A percentile compares a stretch with the other conserved stretches of the same genome.
These are phyloP conservation scores for Strigamia transsilvanica DNA, from an alignment of 2,888 invertebrate genomes.

Conservation along the genomic window DNA sequence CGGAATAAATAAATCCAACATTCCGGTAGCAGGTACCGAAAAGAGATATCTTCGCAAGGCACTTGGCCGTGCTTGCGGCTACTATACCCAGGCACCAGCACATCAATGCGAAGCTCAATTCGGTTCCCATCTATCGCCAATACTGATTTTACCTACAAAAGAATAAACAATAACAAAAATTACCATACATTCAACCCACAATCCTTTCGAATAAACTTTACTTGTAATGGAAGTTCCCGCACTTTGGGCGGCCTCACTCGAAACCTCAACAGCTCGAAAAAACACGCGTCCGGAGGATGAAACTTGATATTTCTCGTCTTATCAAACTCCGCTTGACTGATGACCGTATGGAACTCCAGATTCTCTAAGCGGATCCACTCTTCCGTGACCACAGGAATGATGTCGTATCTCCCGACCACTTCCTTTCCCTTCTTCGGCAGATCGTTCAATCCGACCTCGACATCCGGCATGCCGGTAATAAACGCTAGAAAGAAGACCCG, in stretches of 20 bases:
- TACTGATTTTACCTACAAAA: constrained; percentile 57
- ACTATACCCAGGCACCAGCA: constrained; percentile 95
- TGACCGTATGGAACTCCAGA: constrained; percentile 92
- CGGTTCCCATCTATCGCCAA: constrained; percentile 64
- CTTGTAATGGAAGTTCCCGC: constrained; percentile 94
- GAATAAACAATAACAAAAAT: constrained; percentile 53
- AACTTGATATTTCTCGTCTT: constrained; percentile 64
- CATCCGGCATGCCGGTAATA: constrained; percentile 93
- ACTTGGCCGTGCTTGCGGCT: constrained; percentile 94
- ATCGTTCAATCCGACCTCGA: constrained; percentile 97
- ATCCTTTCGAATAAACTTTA: constrained; percentile 68
- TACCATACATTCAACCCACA: too few species aligned
- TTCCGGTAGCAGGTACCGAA: constrained; percentile 97
- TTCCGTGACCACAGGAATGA: constrained; percentile 97
- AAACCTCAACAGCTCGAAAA: constrained; percentile 95
- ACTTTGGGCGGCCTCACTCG: constrained; percentile 93
- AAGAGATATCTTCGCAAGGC: constrained; percentile 96
- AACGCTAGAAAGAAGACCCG: constrained; percentile 96
- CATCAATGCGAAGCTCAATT: constrained; percentile 94
- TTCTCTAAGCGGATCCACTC: constrained; percentile 98
- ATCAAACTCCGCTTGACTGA: constrained; percentile 90
- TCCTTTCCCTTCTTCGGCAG: constrained; percentile 97
- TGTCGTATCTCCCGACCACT: constrained; percentile 98
- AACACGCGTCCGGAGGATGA: constrained; percentile 96
- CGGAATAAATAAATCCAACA: constrained; percentile 99